Evolutionary conservation across 2,888 invertebrate species (phyloP).

Genomic region (Urechis unicinctus): DNA sequence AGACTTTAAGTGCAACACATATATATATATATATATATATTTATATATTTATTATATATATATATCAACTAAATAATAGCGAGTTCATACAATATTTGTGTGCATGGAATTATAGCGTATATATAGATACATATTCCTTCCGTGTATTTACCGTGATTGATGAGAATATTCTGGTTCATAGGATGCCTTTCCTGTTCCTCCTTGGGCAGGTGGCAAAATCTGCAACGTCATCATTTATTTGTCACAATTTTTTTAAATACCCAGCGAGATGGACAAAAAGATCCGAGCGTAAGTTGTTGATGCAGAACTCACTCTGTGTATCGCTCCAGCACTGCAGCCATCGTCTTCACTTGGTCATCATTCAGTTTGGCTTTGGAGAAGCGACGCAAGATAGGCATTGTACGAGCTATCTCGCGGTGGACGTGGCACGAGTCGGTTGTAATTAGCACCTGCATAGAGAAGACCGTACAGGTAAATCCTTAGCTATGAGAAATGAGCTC

Average conservation of each 20-base stretch:
- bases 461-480: too few species aligned
- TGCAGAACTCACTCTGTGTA: constrained; percentile 38
- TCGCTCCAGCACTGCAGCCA: constrained; percentile 44
- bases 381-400: constrained; percentile 25
- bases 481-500: too few species aligned
- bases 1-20: too few species aligned
- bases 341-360: constrained; percentile 43
- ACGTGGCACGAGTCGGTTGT: constrained; percentile 28
- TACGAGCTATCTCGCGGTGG: constrained; percentile 24
- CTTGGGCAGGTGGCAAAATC: constrained; percentile 27
- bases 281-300: neutral
- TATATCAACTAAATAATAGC: too few species aligned
- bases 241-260: too few species aligned
- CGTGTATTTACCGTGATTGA: constrained; percentile 33
- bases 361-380: constrained; percentile 36
- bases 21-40: too few species aligned
- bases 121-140: too few species aligned
- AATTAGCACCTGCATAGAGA: constrained; percentile 24
- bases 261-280: neutral
- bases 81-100: too few species aligned
- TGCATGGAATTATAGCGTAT: too few species aligned
- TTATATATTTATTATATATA: too few species aligned
- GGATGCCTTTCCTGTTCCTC: constrained; percentile 26
- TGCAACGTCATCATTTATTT: constrained; percentile 6
- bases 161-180: constrained; percentile 33